Base-by-base conservation (phyloP, 2,113 vertebrate genomes). In the Hippopotamus amphibius region DNA sequence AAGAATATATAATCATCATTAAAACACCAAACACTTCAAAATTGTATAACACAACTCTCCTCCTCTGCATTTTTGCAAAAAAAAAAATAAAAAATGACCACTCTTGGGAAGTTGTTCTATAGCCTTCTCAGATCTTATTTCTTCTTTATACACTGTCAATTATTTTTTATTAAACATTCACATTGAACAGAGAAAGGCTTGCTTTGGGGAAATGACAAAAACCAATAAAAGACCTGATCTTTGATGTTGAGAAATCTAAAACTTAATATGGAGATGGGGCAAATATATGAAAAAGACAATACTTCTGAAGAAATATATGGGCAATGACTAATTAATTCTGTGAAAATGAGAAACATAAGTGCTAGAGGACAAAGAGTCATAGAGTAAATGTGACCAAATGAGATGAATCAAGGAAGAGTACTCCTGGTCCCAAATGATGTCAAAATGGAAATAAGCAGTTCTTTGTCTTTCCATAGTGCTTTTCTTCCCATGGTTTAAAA, bases 271-370 rank as follows among this genome's bases (percentile, higher is more conserved):
- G 50, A 86, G n/a, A 26, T 89, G 69, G 46, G 69, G 2, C 61
- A 81, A 94, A 71, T 74, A 68, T 46, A 46, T 89, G 74, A 63
- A 77, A 95, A 77, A 95, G 24, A 90, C 1, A 81, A 48, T 59
- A 50, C 41, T 87, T 93, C 15, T 79, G 83, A 87, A 96, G 79
- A 84, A 83, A 77, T 74, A 48, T 22, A 28, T 14, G 86, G 33
- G 11, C 11, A 68, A 43, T 74, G 66, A 59, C 53, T 87, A 80
- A 55, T 91, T 86, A 93, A 88, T 83, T 88, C 50, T 21, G 33
- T 79, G 55, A 87, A 88, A 84, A 76, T 48, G 30, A 59, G 41
- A 63, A 88, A 48, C 22, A 9, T 33, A 37, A 46, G 16, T 55
- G 5, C 19, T 84, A 69, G 46, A 71, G 17, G 37, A 72, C n/a